A percentile compares a stretch with the other conserved stretches of the same genome.
Conservation (phyloP, 1,140 invertebrate species). For the Scaptomyza montana region DNA sequence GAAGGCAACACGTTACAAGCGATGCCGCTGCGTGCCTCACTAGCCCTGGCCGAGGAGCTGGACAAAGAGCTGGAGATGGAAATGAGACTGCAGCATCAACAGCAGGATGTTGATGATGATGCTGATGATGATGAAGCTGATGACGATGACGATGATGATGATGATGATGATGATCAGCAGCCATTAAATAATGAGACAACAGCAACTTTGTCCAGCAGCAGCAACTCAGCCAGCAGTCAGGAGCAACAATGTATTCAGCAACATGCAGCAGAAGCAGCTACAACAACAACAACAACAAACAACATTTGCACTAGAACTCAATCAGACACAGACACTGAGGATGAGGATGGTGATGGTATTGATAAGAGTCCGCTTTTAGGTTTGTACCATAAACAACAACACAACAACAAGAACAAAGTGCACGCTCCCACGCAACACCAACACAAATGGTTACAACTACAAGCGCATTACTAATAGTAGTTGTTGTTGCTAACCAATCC, state of each 20-base stretch:
- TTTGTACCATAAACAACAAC: constrained; percentile 76
- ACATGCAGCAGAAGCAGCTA: constrained; percentile 30
- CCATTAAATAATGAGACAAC: constrained; percentile 71
- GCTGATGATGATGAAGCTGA: constrained; percentile 58
- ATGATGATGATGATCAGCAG: constrained; percentile 76
- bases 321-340: constrained; percentile 64
- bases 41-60: constrained; percentile 69
- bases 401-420: constrained; percentile 36
- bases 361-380: constrained; percentile 83
- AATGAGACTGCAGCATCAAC: constrained; percentile 18
- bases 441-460: constrained; percentile 21
- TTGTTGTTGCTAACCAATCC: constrained; percentile 15
- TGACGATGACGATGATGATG: constrained; percentile 63
- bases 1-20: constrained; percentile 45
- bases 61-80: constrained; percentile 66
- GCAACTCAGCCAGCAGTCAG: constrained; percentile 53
- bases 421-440: constrained; percentile 7
- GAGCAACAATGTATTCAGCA: constrained; percentile 42
- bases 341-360: constrained; percentile 82
- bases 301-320: constrained; percentile 51
- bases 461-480: constrained; percentile 16
- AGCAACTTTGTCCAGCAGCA: constrained; percentile 56
- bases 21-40: constrained; percentile 68
- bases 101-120: constrained; percentile 9
- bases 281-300: constrained; percentile 43